Evolutionary conservation across 2,113 vertebrate genomes (phyloP), one percentile per base, ranked within the genome.

Genomic region (mouse (Mus musculus)): DNA sequence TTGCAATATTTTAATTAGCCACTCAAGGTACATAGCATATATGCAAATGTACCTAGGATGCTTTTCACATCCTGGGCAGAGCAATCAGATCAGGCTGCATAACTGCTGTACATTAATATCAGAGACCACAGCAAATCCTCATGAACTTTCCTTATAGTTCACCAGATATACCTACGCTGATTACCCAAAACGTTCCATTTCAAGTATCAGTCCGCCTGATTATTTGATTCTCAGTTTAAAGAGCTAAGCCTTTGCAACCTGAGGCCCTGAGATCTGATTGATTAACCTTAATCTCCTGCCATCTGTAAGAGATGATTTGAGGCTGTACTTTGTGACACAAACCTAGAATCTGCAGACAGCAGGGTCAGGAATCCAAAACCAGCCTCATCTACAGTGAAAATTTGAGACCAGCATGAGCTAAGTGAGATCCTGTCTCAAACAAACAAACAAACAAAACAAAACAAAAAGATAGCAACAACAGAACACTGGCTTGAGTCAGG

Each of bases 171-270:
- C 28, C 30, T 33, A 49, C 7, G 22, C 54, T 49, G 85, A 61
- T 56, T 76, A 87, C 65, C 73, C 46, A 91, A 89, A 59, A 30
- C 9, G 6, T 56, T 86, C n/a, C 13, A 28, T 4, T 54, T 72
- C 26, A 80, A 96, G 72, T 42, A 77, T 91, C 81, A 80, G 39
- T 90, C 67, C 86, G 28, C 71, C 54, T 77, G 42, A n/a, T 86
- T 87, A 49, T 88, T 88, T 86, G 49, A 56, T 76, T 85, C 59
- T 42, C 78, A 42, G 19, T 97, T 97, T 94, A 56, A 91, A 52
- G 86, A 90, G 77, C 33, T 22, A 75, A 63, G 71, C 49, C 46
- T 46, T 86, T 86, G 19, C 16, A 67, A 20, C 73, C 81, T 72
- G 28, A 54, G 33, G 69, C 69, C 84, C 61, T 84, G 91, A 69